These are phyloP conservation scores for Phoebastria nigripes DNA, from an alignment of 2,797 vertebrate species.

Conservation along the genomic window DNA sequence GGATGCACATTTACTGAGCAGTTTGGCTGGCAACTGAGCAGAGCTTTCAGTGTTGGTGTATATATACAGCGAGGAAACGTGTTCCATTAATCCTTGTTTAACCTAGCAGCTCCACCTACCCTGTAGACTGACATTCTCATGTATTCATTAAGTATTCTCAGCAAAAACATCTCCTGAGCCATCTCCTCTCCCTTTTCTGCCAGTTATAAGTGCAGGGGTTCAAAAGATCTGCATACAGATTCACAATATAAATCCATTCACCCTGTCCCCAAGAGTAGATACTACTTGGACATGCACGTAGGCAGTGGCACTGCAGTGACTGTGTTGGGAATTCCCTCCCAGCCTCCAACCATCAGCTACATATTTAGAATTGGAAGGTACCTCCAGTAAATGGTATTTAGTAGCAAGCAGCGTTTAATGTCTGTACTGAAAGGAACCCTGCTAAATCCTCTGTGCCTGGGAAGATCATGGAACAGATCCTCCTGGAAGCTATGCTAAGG, in stretches of 20 bases:
- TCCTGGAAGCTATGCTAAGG: too few relatives aligned
- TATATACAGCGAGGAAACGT: not conserved
- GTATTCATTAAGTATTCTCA: not conserved
- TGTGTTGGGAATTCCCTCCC: not conserved
- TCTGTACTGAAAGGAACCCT: not conserved
- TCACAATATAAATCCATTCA: not conserved
- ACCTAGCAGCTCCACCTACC: conserved; percentile 33
- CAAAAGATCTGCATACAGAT: not conserved
- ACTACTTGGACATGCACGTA: not conserved
- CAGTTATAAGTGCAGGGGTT: not conserved
- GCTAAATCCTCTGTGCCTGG: not conserved
- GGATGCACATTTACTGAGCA: not conserved
- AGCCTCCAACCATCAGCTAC: not conserved
- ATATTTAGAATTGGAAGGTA: not conserved
- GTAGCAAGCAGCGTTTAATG: not conserved
- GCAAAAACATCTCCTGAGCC: not conserved
- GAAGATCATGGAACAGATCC: too few relatives aligned
- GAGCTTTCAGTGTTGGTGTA: not conserved
- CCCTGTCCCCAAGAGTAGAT: not conserved
- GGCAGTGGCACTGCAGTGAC: not conserved
- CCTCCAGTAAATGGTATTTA: not conserved
- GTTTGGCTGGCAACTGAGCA: conserved; percentile 37
- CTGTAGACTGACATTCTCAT: not conserved
- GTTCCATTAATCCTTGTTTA: not conserved
- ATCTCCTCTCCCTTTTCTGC: not conserved